Percentiles rank a stretch among this genome's conserved stretches.
These are phyloP conservation scores for Salminus brasiliensis DNA, from an alignment of 2,113 vertebrate species.

Conservation along the genomic window DNA sequence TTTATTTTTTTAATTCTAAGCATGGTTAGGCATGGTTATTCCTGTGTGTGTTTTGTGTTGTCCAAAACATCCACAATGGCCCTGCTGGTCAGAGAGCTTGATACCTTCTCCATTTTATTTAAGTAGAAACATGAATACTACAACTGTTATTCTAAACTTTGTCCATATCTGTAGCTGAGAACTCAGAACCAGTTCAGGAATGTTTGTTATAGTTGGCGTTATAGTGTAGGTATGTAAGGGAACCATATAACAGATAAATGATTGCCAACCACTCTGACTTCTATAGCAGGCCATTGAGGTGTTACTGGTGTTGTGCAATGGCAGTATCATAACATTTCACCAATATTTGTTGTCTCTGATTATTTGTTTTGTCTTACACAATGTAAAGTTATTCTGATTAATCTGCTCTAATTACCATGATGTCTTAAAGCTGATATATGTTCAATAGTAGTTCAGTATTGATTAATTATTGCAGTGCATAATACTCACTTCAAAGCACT, in stretches of 20 bases:
- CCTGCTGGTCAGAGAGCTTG: conserved; percentile 56
- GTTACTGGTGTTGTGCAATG: background rate
- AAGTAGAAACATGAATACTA: background rate
- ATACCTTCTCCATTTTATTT: conserved; percentile 32
- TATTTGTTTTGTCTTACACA: background rate
- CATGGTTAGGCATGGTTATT: background rate
- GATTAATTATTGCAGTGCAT: background rate
- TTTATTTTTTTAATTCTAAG: no score
- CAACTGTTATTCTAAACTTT: background rate
- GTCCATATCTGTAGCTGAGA: background rate
- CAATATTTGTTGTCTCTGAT: background rate
- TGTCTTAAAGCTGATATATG: background rate
- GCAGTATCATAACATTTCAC: background rate
- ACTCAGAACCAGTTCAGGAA: background rate
- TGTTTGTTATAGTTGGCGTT: background rate
- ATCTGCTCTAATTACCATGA: background rate
- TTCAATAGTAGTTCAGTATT: background rate
- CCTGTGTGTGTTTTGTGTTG: conserved; percentile 8
- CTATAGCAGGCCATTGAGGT: background rate
- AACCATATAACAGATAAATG: background rate
- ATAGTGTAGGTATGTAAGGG: background rate
- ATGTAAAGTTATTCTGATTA: background rate
- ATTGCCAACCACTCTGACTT: background rate
- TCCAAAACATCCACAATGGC: conserved; percentile 10
- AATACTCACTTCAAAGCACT: conserved; percentile 25